Base-by-base conservation (phyloP, 2,797 vertebrate species). In the Sciaenops ocellatus region DNA sequence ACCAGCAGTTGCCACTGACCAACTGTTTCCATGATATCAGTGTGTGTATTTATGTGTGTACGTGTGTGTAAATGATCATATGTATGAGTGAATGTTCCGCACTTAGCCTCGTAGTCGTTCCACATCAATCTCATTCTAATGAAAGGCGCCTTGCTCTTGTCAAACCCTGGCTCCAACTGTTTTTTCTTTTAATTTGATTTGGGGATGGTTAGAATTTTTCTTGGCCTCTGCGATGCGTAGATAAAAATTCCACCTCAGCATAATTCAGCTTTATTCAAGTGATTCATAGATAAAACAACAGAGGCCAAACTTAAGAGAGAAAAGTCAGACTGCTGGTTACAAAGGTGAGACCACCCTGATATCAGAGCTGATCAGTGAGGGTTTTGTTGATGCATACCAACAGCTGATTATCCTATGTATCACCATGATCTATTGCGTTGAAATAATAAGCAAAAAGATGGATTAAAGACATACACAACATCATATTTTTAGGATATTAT, bases 1-100 rank as follows among this genome's bases (percentile, higher is more conserved):
- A 85, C 69, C 51, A 34, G 60, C 55, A 77, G 69, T 87, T 85
- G 76, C 84, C 62, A 70, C 41, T 89, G 89, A 93, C 84, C 79
- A 85, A 86, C 73, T 88, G 73, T 93, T 93, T 94, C 92, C 92
- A 93, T 92, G 81, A 91, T 92, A 93, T 93, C 91, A 92, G 84
- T 28, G 82, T 82, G 86, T 85, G 82, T 87, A 66, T 91, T 87
- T 90, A 70, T 81, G 83, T 79, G 76, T 84, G 79, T 85, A 70
- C 50, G 50, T 64, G 70, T 85, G 84, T 82, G 84, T 69, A 86
- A 90, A 89, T 79, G 82, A 86, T 80, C 52, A 60, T 81, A 81
- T 38, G 44, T 86, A 68, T 84, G 85, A 91, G 83, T 73, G 82
- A 92, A 84, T 89, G 89, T 92, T 93, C 91, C 84, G 63, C 90